phyloP scores from a whole-genome alignment of 1,140 invertebrate species.

The Temnothorax longispinosus region DNA sequence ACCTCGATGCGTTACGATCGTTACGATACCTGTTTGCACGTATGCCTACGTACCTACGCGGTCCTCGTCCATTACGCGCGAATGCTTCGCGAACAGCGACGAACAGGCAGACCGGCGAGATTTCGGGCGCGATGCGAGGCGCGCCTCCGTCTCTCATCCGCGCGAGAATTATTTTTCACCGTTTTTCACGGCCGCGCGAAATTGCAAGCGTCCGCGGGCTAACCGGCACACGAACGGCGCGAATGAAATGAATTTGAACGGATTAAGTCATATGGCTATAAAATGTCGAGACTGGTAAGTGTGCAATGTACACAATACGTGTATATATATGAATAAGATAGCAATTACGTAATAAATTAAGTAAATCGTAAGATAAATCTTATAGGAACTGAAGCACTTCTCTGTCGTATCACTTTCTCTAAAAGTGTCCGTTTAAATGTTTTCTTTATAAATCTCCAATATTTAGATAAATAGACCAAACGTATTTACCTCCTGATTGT shows the following conservation, averaged over 20 bases:
- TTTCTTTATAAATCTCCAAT: background rate
- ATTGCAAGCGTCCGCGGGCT: background rate
- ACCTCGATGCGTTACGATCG: constrained; percentile 76
- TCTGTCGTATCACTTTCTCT: background rate
- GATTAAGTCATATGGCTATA: background rate
- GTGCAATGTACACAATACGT: background rate
- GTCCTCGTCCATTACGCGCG: constrained; percentile 26
- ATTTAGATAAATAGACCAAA: background rate
- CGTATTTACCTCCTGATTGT: background rate
- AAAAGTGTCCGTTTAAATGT: background rate
- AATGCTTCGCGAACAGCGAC: constrained; percentile 46
- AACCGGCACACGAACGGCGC: background rate
- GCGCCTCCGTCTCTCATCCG: background rate
- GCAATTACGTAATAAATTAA: background rate
- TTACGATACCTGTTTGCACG: constrained; percentile 72
- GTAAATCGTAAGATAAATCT: background rate
- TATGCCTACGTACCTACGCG: constrained; percentile 37
- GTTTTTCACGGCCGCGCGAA: constrained; percentile 31
- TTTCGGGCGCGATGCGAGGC: constrained; percentile 8
- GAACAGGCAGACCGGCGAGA: constrained; percentile 7
- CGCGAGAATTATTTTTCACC: constrained; percentile 38
- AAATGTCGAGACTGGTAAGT: background rate
- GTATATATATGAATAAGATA: background rate
- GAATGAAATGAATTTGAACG: background rate
- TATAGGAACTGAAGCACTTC: background rate